These are phyloP conservation scores for Aphaenogaster ashmeadi DNA, from an alignment of 1,140 invertebrate species.

Conservation along the genomic window DNA sequence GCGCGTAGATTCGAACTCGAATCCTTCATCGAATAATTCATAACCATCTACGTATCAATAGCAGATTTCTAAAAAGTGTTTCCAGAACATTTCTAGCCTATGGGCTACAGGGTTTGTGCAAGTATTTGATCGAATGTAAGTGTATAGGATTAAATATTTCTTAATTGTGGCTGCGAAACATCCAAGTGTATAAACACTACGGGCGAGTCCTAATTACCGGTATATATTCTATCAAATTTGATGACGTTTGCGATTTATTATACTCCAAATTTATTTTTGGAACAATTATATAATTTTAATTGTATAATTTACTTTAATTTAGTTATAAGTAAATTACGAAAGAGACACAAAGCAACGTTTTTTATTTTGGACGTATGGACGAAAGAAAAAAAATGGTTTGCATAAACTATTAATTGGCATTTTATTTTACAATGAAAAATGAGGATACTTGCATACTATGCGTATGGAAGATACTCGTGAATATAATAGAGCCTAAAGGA, in stretches of 20 bases:
- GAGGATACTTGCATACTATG: constrained; percentile 31
- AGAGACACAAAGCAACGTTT: neutral
- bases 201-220: neutral
- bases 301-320: constrained; percentile 36
- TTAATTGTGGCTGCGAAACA: neutral
- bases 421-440: neutral
- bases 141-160: constrained; percentile 44
- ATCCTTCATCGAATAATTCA: constrained; percentile 80
- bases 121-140: constrained; percentile 66
- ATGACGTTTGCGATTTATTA: neutral
- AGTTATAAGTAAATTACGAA: neutral
- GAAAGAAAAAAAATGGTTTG: neutral
- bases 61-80: constrained; percentile 11
- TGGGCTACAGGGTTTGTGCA: constrained; percentile 81
- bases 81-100: constrained; percentile 65
- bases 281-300: constrained; percentile 6
- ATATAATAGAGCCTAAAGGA: neutral
- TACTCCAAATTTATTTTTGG: neutral
- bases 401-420: constrained; percentile 31
- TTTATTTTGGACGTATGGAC: neutral
- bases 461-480: constrained; percentile 3
- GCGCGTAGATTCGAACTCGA: constrained; percentile 88
- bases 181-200: neutral
- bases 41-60: constrained; percentile 68
- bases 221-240: neutral